These are phyloP conservation scores for Xanthorhoe designata DNA, from an alignment of 2,888 invertebrate genomes.

Conservation along the genomic window DNA sequence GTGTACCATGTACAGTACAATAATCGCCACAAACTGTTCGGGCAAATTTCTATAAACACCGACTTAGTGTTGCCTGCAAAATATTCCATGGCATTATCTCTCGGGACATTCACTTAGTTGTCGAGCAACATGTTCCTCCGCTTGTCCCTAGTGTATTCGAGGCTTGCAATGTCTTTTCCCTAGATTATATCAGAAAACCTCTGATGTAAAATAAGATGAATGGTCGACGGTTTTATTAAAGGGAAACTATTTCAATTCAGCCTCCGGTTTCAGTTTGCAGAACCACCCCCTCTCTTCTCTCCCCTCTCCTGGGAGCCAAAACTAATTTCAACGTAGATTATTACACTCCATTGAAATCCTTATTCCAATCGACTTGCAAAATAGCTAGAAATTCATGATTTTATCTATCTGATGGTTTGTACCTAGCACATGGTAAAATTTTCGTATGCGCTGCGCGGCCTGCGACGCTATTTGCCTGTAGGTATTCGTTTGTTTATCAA, in stretches of 20 bases:
- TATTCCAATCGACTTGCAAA: slow-evolving; percentile 20
- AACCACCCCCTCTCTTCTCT: not conserved
- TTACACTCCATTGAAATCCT: slow-evolving; percentile 28
- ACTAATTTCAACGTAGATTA: slow-evolving; percentile 25
- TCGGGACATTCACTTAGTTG: no score
- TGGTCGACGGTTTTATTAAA: not conserved
- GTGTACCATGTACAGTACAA: no score
- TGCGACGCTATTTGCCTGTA: no score
- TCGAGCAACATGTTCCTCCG: no score
- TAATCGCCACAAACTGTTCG: no score
- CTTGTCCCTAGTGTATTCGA: no score
- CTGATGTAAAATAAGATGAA: not conserved
- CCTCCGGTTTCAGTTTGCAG: slow-evolving; percentile 21
- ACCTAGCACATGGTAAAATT: not conserved
- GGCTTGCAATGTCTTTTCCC: no score
- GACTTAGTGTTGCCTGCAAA: no score
- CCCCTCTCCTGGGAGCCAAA: slow-evolving; percentile 23
- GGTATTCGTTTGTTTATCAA: not conserved
- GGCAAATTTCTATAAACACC: no score
- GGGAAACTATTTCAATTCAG: slow-evolving; percentile 24
- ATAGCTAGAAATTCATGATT: slow-evolving; percentile 5
- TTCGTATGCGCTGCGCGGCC: no score
- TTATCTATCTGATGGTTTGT: not conserved
- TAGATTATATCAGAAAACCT: not conserved
- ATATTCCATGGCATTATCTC: no score